Percentiles rank a stretch among this genome's conserved stretches.
Conservation (phyloP, 2,113 vertebrate species). For the Okapia johnstoni region DNA sequence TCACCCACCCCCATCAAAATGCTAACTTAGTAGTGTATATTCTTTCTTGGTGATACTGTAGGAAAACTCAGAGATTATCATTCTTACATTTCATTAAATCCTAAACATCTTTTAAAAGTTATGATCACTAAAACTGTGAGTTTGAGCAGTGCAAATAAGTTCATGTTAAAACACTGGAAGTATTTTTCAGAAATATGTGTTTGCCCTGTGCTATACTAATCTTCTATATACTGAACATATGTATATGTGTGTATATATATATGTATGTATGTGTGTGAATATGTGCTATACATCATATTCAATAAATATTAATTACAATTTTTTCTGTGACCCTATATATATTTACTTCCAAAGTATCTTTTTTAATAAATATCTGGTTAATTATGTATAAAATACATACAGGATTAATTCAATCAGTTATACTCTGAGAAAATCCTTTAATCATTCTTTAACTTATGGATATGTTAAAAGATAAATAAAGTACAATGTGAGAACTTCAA, state of each 20-base stretch:
- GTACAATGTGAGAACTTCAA: neutral
- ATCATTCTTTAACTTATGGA: neutral
- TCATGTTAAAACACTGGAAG: neutral
- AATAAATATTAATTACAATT: neutral
- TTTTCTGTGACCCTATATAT: neutral
- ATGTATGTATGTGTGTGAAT: neutral
- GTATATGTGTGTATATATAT: neutral
- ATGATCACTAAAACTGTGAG: neutral
- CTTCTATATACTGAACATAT: neutral
- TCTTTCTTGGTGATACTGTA: neutral
- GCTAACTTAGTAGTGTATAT: neutral
- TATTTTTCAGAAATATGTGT: neutral
- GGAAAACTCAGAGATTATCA: neutral
- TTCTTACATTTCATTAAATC: neutral
- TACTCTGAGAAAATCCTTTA: neutral
- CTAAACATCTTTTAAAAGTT: neutral
- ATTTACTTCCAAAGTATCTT: constrained; percentile 30
- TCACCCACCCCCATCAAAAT: neutral
- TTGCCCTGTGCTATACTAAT: neutral
- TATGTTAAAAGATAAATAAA: neutral
- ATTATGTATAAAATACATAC: neutral
- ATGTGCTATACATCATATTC: neutral
- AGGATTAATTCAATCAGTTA: neutral
- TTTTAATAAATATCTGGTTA: neutral
- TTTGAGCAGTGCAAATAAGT: neutral